Evolutionary conservation across 2,888 invertebrate genomes (phyloP).

Genomic region (Ormyrus pomaceus): DNA sequence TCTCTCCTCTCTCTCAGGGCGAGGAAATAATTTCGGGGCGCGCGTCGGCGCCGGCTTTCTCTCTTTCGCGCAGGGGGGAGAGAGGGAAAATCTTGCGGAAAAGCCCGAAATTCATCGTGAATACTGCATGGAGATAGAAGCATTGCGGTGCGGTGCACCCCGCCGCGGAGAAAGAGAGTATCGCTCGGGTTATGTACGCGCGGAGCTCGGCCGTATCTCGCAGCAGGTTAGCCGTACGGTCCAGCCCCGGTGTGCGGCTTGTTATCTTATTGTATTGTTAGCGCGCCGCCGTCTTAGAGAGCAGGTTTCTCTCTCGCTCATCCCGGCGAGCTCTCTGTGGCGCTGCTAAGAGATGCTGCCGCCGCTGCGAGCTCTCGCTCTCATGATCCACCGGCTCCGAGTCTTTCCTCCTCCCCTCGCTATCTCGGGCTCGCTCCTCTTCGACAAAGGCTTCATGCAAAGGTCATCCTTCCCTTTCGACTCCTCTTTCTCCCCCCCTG

Average conservation of each 20-base stretch:
- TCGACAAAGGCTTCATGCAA: conserved; percentile 53
- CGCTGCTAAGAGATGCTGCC: too few species aligned
- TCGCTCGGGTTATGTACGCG: conserved; percentile 2
- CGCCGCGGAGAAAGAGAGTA: not conserved
- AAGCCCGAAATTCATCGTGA: conserved; percentile 52
- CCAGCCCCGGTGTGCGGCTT: conserved; percentile 59
- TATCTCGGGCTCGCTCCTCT: conserved; percentile 36
- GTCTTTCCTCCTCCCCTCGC: conserved; percentile 43
- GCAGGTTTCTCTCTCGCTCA: conserved; percentile 48
- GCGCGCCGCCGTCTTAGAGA: conserved; percentile 65
- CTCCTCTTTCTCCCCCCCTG: not conserved
- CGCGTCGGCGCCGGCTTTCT: conserved; percentile 9
- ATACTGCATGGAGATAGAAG: conserved; percentile 6
- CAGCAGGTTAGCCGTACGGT: conserved; percentile 31
- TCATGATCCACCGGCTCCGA: conserved; percentile 52
- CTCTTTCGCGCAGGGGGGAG: conserved; percentile 1
- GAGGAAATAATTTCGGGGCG: conserved; percentile 36
- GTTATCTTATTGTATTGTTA: conserved; percentile 72
- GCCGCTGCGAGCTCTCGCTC: not conserved
- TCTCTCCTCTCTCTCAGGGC: not conserved
- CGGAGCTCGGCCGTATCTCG: not conserved
- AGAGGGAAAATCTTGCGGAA: conserved; percentile 49
- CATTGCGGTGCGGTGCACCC: too few species aligned
- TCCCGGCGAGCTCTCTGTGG: too few species aligned
- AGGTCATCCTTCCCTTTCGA: conserved; percentile 30